phyloP scores from a whole-genome alignment of 2,113 vertebrate genomes.

The Dromiciops gliroides region DNA sequence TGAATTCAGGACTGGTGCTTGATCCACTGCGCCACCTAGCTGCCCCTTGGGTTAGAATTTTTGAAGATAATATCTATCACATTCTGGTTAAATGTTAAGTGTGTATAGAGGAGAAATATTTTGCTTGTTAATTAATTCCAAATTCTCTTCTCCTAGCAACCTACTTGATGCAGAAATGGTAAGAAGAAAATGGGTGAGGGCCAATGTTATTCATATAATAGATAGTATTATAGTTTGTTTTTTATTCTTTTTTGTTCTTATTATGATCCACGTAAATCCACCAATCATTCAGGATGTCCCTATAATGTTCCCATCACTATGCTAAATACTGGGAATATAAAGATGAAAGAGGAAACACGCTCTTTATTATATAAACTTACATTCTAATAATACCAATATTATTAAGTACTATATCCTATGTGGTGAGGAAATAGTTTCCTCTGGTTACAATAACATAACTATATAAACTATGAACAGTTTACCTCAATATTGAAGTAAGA shows the following conservation, averaged over 20 bases:
- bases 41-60: conserved; percentile 8
- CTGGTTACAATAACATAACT: background rate
- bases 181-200: background rate
- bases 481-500: background rate
- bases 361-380: background rate
- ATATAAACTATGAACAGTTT: background rate
- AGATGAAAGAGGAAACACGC: background rate
- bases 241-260: background rate
- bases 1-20: too few relatives aligned
- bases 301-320: background rate
- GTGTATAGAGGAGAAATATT: background rate
- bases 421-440: background rate
- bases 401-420: background rate
- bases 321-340: background rate
- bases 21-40: too few relatives aligned
- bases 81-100: conserved; percentile 13
- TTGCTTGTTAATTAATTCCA: background rate
- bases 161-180: background rate
- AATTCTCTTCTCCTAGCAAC: background rate
- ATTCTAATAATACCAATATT: background rate
- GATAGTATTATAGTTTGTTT: background rate
- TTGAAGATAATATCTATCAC: conserved; percentile 20
- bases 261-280: background rate
- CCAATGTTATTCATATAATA: background rate
- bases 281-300: background rate